Base-by-base conservation (phyloP, 2,113 vertebrate species). In the Capricornis sumatraensis region DNA sequence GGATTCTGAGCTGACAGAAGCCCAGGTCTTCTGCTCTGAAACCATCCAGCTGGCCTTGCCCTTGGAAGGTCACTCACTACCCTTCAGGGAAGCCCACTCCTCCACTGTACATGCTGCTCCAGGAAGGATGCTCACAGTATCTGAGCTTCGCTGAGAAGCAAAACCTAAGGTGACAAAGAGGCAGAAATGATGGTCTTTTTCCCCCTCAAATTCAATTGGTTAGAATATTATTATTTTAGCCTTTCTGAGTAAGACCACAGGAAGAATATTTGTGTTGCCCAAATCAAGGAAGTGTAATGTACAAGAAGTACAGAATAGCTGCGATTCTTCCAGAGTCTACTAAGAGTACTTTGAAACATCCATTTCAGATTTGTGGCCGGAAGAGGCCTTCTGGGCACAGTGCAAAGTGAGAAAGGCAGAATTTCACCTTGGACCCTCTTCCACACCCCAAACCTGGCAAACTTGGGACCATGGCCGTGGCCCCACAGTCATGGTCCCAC, bases 31-130 rank as follows among this genome's bases (percentile, higher is more conserved):
- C 25, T 17, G 6, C 4, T 71, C 40, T 83, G 40, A 62, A 10
- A 40, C 7, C 2, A 4, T 33, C 7, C 0, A 10, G 2, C 5
- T 90, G 33, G 79, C 9, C 8, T 30, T 6, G 0, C 19, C 33
- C 50, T 78, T 2, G 53, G 6, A 36, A 60, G 50, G 2, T 13
- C 10, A 12, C 2, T 13, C 10, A 12, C 2, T 55, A 17, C 1
- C 13, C 27, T 87, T 81, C 12, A 43, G 9, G 36, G 50, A 3
- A 30, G 6, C 28, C 7, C 8, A 28, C 28, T 25, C 19, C 17
- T 76, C 19, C 30, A 58, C 45, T 30, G 0, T 7, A 27, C 40
- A 36, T 17, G 94, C 43, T 83, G 36, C 6, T 90, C 17, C 15
- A 6, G 33, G 12, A 94, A 19, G 0, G 14, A 71, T 21, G 40